Conservation (phyloP, 2,888 invertebrate genomes). For the Melieria omissa region DNA sequence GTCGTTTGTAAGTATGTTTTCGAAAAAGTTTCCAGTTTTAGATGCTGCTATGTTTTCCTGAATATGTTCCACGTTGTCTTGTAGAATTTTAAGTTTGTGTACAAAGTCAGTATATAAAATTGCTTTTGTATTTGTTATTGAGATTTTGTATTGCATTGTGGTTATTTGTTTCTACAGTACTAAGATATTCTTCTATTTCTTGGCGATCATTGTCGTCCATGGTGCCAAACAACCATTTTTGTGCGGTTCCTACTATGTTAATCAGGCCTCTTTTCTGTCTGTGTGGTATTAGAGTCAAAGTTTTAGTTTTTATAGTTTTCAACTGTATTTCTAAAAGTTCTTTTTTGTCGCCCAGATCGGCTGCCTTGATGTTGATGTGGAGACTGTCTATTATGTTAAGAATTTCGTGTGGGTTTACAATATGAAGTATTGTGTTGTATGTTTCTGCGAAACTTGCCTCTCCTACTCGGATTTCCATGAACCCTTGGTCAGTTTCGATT, state of each 20-base stretch:
- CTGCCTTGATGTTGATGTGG: background rate
- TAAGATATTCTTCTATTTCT: background rate
- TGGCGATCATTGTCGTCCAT: slow-evolving; percentile 14
- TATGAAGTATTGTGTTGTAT: slow-evolving; percentile 6
- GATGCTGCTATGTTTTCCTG: too few relatives aligned
- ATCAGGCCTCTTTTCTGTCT: slow-evolving; percentile 9
- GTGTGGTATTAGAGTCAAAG: background rate
- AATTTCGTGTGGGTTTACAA: background rate
- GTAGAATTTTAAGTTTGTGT: too few relatives aligned
- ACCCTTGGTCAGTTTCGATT: slow-evolving; percentile 4
- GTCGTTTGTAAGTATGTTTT: too few relatives aligned
- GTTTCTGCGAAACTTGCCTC: background rate
- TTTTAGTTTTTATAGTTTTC: slow-evolving; percentile 1
- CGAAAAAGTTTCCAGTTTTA: too few relatives aligned
- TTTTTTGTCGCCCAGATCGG: background rate
- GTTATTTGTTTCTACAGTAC: background rate
- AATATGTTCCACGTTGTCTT: too few relatives aligned
- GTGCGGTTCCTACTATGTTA: background rate
- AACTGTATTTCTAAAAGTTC: background rate
- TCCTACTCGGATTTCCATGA: background rate
- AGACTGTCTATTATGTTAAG: background rate
- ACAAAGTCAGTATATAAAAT: too few relatives aligned
- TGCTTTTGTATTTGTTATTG: too few relatives aligned
- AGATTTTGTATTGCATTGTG: background rate
- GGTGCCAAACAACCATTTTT: slow-evolving; percentile 7